Base-by-base conservation (phyloP, 2,888 invertebrate species). In the Eremobia ochroleuca region DNA sequence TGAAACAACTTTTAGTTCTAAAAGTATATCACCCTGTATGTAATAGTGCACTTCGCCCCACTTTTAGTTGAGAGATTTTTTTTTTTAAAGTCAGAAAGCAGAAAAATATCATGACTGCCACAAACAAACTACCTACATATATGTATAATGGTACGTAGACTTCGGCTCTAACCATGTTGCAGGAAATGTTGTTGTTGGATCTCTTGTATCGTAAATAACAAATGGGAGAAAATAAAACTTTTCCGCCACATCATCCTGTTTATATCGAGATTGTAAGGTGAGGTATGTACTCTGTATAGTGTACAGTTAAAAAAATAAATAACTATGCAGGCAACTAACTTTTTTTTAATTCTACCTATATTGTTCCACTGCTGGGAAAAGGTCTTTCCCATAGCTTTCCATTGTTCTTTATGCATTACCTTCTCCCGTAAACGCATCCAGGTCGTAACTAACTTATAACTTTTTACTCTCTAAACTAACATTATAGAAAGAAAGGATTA, bases 181-280 rank as follows among this genome's bases (percentile, higher is more conserved):
- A 91, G 90, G 91, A 92, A 91, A 92, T 95, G 95, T 95, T 95
- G 94, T 95, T 94, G 93, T 91, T 92, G 91, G 89, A 91, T 93
- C 93, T 93, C 93, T 93, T 95, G 92, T 95, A 91, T 92, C 95
- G 96, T 95, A 95, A 95, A 94, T 96, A 96, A 96, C 93, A 94
- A 95, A 96, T 94, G 94, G 94, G 91, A 88, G 91, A 91, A 91
- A 92, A 92, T 92, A 91, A 94, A 95, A 95, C 91, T 95, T 95
- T 92, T 91, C 91, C 92, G 87, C 92, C 89, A 90, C 92, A 92
- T 93, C 94, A 93, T 95, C 94, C 93, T 95, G 94, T 95, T 94
- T 94, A 92, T 93, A 92, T 91, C 93, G 89, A 87, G 89, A 90
- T 89, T 89, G 89, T 91, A 88, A 90, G 90, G 91, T 92, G 88